Conservation (phyloP, 2,888 invertebrate species). For the Apamea crenata region DNA sequence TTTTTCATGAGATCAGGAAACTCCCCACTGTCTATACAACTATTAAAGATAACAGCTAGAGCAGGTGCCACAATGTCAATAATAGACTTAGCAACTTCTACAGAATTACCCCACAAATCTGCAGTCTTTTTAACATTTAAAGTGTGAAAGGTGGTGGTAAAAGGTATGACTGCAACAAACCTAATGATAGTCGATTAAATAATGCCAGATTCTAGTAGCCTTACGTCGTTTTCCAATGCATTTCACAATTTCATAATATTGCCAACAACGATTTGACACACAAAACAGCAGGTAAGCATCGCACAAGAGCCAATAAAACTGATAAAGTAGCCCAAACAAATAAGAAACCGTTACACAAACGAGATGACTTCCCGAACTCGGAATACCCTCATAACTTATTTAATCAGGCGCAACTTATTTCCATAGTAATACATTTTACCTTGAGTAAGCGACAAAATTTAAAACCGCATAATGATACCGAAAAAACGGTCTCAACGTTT, state of each 20-base stretch:
- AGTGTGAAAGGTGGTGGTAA: too few species aligned
- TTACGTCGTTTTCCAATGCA: neutral
- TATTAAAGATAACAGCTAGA: too few species aligned
- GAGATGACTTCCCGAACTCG: conserved; percentile 18
- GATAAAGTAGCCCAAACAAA: neutral
- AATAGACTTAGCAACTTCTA: too few species aligned
- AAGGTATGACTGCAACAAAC: neutral
- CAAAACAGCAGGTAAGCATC: neutral
- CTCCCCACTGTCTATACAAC: too few species aligned
- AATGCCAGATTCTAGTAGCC: neutral
- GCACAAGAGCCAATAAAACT: conserved; percentile 1
- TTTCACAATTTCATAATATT: neutral
- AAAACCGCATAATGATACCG: conserved; percentile 75
- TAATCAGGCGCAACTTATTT: conserved; percentile 66
- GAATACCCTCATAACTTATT: conserved; percentile 56
- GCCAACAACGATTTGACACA: neutral
- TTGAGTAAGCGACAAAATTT: conserved; percentile 68
- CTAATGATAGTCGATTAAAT: too few species aligned
- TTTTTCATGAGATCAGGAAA: too few species aligned
- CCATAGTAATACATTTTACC: conserved; percentile 68
- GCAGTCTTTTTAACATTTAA: too few species aligned
- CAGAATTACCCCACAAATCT: too few species aligned
- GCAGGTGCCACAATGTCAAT: too few species aligned
- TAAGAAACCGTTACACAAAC: conserved; percentile 27
- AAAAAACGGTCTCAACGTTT: conserved; percentile 79